Evolutionary conservation across 2,888 invertebrate species (phyloP).

Genomic region (Pristionchus maxplancki): DNA sequence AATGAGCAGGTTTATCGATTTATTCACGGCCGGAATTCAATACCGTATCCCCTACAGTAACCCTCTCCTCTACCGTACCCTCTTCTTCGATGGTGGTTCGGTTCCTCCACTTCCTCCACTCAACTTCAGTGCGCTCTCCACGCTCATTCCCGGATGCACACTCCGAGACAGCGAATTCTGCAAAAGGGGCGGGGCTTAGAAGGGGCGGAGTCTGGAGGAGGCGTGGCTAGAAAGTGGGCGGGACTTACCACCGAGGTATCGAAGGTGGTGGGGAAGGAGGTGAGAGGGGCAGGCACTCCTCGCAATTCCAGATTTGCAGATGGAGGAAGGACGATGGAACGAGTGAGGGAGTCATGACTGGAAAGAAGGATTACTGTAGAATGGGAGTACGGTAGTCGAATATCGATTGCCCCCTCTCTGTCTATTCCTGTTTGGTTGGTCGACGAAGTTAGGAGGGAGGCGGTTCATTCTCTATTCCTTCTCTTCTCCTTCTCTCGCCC

Average conservation of each 20-base stretch:
- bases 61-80: conserved; percentile 35
- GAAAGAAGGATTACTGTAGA: background rate
- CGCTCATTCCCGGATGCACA: conserved; percentile 35
- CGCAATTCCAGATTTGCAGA: background rate
- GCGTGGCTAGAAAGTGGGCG: background rate
- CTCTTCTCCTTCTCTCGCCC: conserved; percentile 5
- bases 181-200: background rate
- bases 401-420: background rate
- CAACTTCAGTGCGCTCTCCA: conserved; percentile 40
- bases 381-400: background rate
- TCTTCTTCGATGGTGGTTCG: conserved; percentile 49
- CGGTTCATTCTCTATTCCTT: conserved; percentile 14
- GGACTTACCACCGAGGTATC: conserved; percentile 28
- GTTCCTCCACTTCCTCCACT: conserved; percentile 23
- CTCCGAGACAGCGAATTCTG: conserved; percentile 30
- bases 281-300: conserved; percentile 22
- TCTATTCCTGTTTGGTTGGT: conserved; percentile 25
- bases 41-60: background rate
- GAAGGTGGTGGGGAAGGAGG: conserved; percentile 44
- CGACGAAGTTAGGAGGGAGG: background rate
- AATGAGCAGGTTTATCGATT: background rate
- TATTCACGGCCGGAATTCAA: background rate
- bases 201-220: background rate
- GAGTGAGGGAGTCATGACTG: conserved; percentile 48
- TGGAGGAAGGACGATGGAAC: background rate